Evolutionary conservation across 2,113 vertebrate species (phyloP).

Genomic region (Balaenoptera acutorostrata): DNA sequence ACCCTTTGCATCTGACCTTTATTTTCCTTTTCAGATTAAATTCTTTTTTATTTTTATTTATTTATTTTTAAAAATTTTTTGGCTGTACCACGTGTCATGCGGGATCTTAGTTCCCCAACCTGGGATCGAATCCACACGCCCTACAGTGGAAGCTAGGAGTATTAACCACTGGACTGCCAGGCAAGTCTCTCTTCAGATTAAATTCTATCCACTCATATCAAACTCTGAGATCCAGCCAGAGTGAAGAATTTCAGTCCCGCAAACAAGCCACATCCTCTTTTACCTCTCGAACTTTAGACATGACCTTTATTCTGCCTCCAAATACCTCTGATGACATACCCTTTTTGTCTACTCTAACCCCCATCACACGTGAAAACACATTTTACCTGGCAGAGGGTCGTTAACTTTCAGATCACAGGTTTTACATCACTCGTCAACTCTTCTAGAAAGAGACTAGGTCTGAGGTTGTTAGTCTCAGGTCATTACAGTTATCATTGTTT

Average conservation of each 20-base stretch:
- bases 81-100: too few relatives aligned
- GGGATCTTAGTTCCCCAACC: too few relatives aligned
- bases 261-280: not conserved
- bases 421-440: not conserved
- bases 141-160: too few relatives aligned
- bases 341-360: not conserved
- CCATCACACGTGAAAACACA: not conserved
- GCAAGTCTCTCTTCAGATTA: not conserved
- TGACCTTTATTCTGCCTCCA: not conserved
- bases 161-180: too few relatives aligned
- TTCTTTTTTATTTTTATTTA: too few relatives aligned
- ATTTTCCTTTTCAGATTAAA: not conserved
- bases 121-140: too few relatives aligned
- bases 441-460: not conserved
- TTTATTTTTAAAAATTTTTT: too few relatives aligned
- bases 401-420: not conserved
- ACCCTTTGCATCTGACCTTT: not conserved
- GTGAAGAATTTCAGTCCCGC: not conserved
- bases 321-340: not conserved
- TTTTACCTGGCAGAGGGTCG: not conserved
- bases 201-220: not conserved
- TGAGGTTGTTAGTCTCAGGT: not conserved
- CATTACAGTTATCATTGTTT: not conserved
- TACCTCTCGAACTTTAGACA: not conserved
- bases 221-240: not conserved